These are phyloP conservation scores for Ariolimax columbianus DNA, from an alignment of 2,888 invertebrate genomes.

Conservation along the genomic window DNA sequence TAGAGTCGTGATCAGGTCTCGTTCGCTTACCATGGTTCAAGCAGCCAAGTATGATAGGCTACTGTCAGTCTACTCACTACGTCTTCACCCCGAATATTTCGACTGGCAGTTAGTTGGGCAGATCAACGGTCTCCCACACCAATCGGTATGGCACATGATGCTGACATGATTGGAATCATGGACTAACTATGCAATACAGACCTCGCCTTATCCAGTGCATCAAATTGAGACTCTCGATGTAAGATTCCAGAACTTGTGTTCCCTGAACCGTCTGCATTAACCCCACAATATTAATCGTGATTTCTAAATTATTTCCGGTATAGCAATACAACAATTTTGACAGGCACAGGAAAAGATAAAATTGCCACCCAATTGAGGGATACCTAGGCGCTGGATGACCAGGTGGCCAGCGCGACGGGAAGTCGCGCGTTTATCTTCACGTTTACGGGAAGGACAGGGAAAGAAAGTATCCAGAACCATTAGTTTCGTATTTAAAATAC, in stretches of 20 bases:
- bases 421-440: neutral
- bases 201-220: neutral
- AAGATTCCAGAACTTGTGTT: neutral
- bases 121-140: no score
- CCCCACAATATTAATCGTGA: neutral
- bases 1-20: no score
- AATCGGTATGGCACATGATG: no score
- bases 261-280: neutral
- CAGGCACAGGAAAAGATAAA: neutral
- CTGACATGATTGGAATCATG: no score
- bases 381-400: neutral
- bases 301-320: conserved; percentile 9
- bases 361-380: neutral
- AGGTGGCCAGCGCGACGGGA: neutral
- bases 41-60: no score
- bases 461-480: neutral
- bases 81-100: no score
- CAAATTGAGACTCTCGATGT: neutral
- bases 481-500: conserved; percentile 20
- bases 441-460: neutral
- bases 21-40: no score
- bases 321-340: conserved; percentile 5
- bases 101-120: no score
- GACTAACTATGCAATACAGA: no score
- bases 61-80: no score